Conservation (phyloP, 2,113 vertebrate species). For the Balaenoptera acutorostrata region DNA sequence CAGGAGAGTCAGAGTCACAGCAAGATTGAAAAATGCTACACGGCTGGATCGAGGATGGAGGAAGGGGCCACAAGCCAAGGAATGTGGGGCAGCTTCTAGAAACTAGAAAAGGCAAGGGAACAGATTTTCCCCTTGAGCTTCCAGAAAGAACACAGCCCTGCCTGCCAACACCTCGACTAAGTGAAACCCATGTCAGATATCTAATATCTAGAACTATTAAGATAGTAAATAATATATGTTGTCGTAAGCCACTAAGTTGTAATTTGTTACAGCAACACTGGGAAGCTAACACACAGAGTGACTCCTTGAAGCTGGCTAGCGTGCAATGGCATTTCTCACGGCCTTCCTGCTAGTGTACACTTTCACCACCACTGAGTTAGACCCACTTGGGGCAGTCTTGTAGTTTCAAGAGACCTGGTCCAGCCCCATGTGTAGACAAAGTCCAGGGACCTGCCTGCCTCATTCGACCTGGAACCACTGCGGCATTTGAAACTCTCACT, state of each 20-base stretch:
- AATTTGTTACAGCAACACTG: neutral
- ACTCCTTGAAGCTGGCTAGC: neutral
- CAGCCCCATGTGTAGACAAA: neutral
- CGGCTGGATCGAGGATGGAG: neutral
- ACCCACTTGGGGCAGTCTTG: neutral
- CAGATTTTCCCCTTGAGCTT: neutral
- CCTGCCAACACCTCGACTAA: neutral
- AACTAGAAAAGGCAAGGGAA: neutral
- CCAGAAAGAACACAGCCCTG: neutral
- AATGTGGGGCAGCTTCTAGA: neutral
- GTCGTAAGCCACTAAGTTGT: neutral
- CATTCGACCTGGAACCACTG: neutral
- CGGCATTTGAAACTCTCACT: neutral
- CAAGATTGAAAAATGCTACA: neutral
- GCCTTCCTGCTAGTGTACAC: neutral
- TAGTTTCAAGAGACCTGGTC: neutral
- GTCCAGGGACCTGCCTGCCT: neutral
- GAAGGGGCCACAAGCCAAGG: neutral
- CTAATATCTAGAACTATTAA: neutral
- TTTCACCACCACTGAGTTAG: neutral
- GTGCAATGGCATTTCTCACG: accelerated
- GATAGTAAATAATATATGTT: neutral
- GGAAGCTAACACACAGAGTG: neutral
- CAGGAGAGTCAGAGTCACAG: neutral
- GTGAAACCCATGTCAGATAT: neutral